Conservation (phyloP, 1,140 invertebrate species). For the Drosophila triauraria region DNA sequence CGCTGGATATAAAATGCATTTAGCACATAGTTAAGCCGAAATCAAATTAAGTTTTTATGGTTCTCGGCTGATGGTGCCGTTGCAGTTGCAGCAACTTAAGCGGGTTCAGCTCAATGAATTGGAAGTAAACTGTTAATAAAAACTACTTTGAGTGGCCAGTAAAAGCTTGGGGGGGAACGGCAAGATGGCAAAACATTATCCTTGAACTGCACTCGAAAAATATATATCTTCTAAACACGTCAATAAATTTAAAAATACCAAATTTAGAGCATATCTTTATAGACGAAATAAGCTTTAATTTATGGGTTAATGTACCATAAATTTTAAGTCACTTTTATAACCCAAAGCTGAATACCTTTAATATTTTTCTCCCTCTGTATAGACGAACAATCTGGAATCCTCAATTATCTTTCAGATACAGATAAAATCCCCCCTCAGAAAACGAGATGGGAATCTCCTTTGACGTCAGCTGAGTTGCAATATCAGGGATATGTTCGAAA, state of each 20-base stretch:
- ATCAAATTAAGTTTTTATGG: slow-evolving; percentile 55
- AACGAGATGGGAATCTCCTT: slow-evolving; percentile 35
- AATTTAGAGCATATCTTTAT: no score
- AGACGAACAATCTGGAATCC: slow-evolving; percentile 24
- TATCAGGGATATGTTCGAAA: slow-evolving; percentile 28
- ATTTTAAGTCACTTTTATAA: no score
- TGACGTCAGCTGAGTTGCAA: slow-evolving; percentile 42
- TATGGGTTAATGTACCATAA: no score
- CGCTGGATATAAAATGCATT: slow-evolving; percentile 44
- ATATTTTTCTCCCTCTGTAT: background rate
- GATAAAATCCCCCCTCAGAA: slow-evolving; percentile 13
- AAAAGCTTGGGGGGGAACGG: slow-evolving; percentile 3
- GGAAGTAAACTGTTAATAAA: slow-evolving; percentile 56
- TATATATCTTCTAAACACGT: background rate
- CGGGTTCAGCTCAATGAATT: slow-evolving; percentile 40
- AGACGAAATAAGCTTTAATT: no score
- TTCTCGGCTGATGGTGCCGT: slow-evolving; percentile 1
- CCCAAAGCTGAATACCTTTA: no score
- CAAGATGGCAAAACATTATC: slow-evolving; percentile 1
- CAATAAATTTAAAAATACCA: no score
- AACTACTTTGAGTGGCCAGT: slow-evolving; percentile 40
- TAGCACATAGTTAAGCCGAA: slow-evolving; percentile 48
- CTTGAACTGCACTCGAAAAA: slow-evolving; percentile 1
- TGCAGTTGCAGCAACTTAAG: slow-evolving; percentile 15
- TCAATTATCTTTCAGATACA: slow-evolving; percentile 32